Conservation (phyloP, 37 sponge, comb jelly and placozoan genomes). For the Beroe ovata region DNA sequence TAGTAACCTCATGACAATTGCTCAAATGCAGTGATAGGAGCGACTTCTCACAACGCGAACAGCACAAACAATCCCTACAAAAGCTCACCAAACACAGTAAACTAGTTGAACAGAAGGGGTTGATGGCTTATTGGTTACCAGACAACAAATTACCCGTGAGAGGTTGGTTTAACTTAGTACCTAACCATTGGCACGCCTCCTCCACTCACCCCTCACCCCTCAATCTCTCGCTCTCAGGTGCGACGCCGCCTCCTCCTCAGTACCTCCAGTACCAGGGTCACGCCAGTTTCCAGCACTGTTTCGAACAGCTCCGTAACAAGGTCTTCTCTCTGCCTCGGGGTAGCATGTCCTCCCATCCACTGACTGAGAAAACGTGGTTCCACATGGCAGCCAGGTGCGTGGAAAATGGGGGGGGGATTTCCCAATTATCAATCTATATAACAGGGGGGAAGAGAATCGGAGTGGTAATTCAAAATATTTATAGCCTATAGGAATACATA, state of each 20-base stretch:
- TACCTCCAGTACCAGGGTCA: constrained; percentile 57
- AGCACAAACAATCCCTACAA: background rate
- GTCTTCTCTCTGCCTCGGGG: constrained; percentile 48
- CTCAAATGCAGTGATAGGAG: constrained; percentile 58
- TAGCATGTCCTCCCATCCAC: constrained; percentile 1
- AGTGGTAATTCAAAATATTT: too few relatives aligned
- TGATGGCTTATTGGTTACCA: constrained; percentile 24
- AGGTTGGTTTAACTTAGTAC: background rate
- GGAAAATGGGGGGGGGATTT: too few relatives aligned
- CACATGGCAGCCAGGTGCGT: constrained; percentile 46
- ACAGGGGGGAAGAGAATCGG: too few relatives aligned
- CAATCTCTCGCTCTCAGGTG: background rate
- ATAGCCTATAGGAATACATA: too few relatives aligned
- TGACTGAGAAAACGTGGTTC: constrained; percentile 15
- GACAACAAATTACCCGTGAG: constrained; percentile 46
- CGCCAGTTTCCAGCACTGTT: constrained; percentile 50
- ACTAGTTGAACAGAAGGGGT: background rate
- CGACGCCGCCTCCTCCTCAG: constrained; percentile 46
- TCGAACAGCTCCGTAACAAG: constrained; percentile 57
- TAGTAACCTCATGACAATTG: too few relatives aligned
- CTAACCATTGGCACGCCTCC: background rate
- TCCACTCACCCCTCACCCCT: background rate
- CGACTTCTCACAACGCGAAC: constrained; percentile 3
- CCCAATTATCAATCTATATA: too few relatives aligned
- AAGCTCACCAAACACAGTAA: constrained; percentile 6